Percentiles rank a stretch among this genome's conserved stretches.
These are phyloP conservation scores for Microtus richardsoni DNA, from an alignment of 2,113 vertebrate genomes.

Conservation along the genomic window DNA sequence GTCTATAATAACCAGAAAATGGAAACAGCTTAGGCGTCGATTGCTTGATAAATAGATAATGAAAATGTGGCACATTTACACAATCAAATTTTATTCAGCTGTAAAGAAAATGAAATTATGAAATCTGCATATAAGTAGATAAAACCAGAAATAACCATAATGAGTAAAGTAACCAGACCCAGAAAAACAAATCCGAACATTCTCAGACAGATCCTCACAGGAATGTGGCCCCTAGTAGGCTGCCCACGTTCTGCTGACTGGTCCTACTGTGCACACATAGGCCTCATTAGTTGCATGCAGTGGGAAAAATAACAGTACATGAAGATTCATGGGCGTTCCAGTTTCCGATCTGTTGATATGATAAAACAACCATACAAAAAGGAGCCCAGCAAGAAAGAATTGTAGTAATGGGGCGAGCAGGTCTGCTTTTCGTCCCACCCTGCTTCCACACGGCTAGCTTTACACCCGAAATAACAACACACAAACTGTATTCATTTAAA, in stretches of 20 bases:
- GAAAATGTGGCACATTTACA: not conserved
- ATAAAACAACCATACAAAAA: not conserved
- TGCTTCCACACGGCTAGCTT: too few species aligned
- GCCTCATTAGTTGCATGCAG: too few species aligned
- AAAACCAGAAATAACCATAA: not conserved
- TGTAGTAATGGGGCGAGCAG: too few species aligned
- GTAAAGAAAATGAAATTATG: not conserved
- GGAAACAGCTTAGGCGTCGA: not conserved
- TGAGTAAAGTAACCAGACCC: not conserved
- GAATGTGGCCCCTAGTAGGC: rapidly evolving
- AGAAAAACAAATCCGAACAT: not conserved
- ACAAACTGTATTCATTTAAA: too few species aligned
- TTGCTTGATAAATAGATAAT: not conserved
- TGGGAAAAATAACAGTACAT: too few species aligned
- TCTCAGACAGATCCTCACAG: too few species aligned
- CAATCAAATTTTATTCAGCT: not conserved
- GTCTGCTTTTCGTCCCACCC: too few species aligned
- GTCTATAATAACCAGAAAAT: not conserved
- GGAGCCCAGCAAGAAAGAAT: not conserved
- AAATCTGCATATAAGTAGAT: not conserved
- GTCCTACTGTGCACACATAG: not conserved
- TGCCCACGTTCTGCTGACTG: not conserved
- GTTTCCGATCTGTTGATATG: too few species aligned
- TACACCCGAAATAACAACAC: too few species aligned
- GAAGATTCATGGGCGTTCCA: not conserved